Conservation (phyloP, 2,888 invertebrate species). For the Ennomos fuscantarius region DNA sequence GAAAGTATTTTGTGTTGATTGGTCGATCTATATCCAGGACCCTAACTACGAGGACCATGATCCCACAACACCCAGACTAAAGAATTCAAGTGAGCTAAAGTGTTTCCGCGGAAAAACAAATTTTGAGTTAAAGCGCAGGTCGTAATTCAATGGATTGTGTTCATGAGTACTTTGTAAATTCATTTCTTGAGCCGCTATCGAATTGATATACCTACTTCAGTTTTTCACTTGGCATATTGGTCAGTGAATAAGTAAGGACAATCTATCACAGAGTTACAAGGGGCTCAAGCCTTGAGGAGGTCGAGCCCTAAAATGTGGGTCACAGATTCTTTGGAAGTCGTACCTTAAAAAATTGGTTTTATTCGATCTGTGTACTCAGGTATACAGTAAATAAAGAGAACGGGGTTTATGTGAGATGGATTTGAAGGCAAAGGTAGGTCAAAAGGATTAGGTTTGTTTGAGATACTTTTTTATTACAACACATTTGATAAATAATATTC, state of each 20-base stretch:
- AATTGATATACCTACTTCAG: conserved; percentile 16
- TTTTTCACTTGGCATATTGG: conserved; percentile 72
- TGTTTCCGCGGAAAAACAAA: too few species aligned
- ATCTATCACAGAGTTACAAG: conserved; percentile 70
- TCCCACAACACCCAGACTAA: too few species aligned
- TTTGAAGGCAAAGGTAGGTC: conserved; percentile 26
- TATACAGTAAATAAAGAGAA: conserved; percentile 47
- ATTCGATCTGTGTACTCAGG: conserved; percentile 60
- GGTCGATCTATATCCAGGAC: too few species aligned
- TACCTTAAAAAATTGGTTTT: conserved; percentile 70
- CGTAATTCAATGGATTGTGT: too few species aligned
- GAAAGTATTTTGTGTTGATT: too few species aligned
- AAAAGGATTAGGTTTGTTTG: conserved; percentile 2
- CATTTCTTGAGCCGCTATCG: background rate
- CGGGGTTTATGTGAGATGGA: conserved; percentile 21
- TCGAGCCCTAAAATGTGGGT: conserved; percentile 65
- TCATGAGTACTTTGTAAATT: too few species aligned
- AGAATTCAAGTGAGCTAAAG: too few species aligned
- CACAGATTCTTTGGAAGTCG: conserved; percentile 63
- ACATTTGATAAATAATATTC: too few species aligned
- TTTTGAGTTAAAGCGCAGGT: too few species aligned
- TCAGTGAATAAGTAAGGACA: conserved; percentile 62
- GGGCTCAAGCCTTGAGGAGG: conserved; percentile 58
- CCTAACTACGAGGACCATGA: too few species aligned
- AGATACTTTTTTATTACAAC: background rate